Evolutionary conservation across 2,113 vertebrate species (phyloP), one percentile per base, ranked within the genome.

Genomic region (Xiphias gladius): DNA sequence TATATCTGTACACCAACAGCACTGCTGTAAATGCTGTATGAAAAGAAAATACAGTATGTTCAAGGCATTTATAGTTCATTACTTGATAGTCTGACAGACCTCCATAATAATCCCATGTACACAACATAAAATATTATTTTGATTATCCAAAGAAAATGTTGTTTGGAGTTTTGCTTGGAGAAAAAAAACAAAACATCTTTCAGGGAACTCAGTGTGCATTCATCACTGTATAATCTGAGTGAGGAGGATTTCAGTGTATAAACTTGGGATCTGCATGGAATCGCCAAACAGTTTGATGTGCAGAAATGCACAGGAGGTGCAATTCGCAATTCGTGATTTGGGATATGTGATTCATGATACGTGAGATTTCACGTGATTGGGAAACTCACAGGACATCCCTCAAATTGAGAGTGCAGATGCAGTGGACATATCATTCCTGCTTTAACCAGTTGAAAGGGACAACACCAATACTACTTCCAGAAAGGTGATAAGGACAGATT

Each of bases 151-250:
- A 79, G 46, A 43, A 81, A 79, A 86, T 59, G 4, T 11, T 74
- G 11, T 62, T 54, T 67, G 22, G 46, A 77, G 28, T 73, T 65
- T 61, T 82, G 50, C 37, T 74, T 77, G 10, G 61, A 50, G 35
- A 50, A 55, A 41, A 39, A 39, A 69, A 69, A 67, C 70, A 77
- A 37, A 59, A 79, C 67, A 79, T 68, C 35, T 84, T 82, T 70
- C 30, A 30, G 26, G 46, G 43, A 24, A 76, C 59, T 83, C 64
- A 69, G 30, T 72, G 70, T 81, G 52, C 79, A 85, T 57, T 71
- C 74, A 80, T 80, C 73, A 73, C 66, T 63, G 63, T 57, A 58
- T 80, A 73, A 86, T 86, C 76, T 83, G 80, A 80, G 76, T 69
- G 76, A 58, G 68, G 69, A 77, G 59, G 58, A 80, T 80, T 80